A percentile compares a stretch with the other conserved stretches of the same genome.
Evolutionary conservation across 2,888 invertebrate genomes (phyloP).

Genomic region (Taphrorychus bicolor): DNA sequence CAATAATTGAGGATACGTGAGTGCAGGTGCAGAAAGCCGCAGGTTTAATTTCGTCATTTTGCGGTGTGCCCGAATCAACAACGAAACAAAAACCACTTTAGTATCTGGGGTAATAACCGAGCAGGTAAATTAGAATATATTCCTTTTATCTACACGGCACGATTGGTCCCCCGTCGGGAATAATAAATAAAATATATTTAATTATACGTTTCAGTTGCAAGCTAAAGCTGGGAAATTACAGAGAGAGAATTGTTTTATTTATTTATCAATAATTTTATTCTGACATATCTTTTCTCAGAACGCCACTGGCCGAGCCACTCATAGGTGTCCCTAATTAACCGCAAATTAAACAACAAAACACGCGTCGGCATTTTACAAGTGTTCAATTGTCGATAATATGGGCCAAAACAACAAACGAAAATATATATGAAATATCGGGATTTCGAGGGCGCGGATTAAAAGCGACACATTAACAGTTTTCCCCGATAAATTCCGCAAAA

Average conservation of each 20-base stretch:
- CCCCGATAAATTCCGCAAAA: constrained; percentile 39
- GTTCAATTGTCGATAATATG: not conserved
- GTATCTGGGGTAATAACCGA: not conserved
- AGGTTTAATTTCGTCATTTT: not conserved
- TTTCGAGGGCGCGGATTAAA: constrained; percentile 14
- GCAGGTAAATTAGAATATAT: not conserved
- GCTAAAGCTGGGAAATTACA: not conserved
- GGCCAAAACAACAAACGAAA: not conserved
- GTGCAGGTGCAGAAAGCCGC: not conserved
- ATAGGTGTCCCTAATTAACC: constrained; percentile 33
- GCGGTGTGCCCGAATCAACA: not conserved
- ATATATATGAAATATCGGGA: constrained; percentile 17
- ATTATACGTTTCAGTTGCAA: constrained; percentile 20
- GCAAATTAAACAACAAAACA: constrained; percentile 30
- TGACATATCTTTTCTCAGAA: not conserved
- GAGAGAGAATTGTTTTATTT: not conserved
- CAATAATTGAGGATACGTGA: not conserved
- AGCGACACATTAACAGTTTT: constrained; percentile 32
- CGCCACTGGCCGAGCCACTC: not conserved
- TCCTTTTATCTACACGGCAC: not conserved
- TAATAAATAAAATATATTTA: constrained; percentile 27
- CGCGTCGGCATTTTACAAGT: constrained; percentile 35
- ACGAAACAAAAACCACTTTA: constrained; percentile 1
- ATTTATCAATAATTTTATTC: not conserved
- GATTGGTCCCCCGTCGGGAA: constrained; percentile 10